Evolutionary conservation across 35 echinoderm and acorn worm species (phyloP).

Genomic region (Apostichopus californicus): DNA sequence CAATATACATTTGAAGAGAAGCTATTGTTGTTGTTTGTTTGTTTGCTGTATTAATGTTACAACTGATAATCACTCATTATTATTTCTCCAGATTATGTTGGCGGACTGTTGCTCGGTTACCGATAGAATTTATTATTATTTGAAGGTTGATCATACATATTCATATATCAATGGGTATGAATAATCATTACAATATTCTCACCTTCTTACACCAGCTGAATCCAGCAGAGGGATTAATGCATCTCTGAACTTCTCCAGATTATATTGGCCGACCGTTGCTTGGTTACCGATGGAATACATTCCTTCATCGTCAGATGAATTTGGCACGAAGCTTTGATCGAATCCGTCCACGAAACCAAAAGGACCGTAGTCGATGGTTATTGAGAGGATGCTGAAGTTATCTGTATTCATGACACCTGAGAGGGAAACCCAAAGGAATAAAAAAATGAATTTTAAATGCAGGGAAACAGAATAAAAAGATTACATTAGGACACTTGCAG

Average conservation of each 20-base stretch:
- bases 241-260: slow-evolving; percentile 77
- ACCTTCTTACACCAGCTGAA: slow-evolving; percentile 27
- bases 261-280: slow-evolving; percentile 75
- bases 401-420: slow-evolving; percentile 99
- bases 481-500: too few species aligned
- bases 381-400: slow-evolving; percentile 93
- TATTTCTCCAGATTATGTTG: slow-evolving; percentile 78
- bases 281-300: slow-evolving; percentile 91
- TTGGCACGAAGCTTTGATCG: slow-evolving; percentile 80
- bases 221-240: slow-evolving; percentile 60
- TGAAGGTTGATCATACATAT: background rate
- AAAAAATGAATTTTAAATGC: too few species aligned
- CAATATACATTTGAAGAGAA: too few species aligned
- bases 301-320: slow-evolving; percentile 92
- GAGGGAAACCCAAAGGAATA: background rate
- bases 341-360: slow-evolving; percentile 96
- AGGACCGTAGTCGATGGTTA: slow-evolving; percentile 97
- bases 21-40: background rate
- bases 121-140: slow-evolving; percentile 24
- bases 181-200: background rate
- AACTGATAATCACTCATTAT: too few species aligned
- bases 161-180: background rate
- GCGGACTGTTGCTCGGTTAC: slow-evolving; percentile 79
- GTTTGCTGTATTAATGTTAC: too few species aligned
- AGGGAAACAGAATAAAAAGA: too few species aligned